These are phyloP conservation scores for Nerophis ophidion DNA, from an alignment of 2,113 vertebrate species.

Conservation along the genomic window DNA sequence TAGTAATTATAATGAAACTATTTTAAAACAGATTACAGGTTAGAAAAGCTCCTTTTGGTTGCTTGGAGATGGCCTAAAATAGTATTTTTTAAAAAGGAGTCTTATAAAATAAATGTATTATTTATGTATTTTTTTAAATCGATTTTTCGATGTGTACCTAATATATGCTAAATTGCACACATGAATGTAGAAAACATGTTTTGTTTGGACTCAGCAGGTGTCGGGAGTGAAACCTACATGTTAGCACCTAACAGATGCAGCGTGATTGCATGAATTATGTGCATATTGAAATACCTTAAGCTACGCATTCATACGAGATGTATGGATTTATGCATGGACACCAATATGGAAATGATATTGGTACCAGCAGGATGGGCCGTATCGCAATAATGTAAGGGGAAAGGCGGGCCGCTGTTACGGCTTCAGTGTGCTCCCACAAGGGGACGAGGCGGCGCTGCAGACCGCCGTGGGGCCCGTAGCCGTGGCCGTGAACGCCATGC, in stretches of 20 bases:
- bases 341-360: not conserved
- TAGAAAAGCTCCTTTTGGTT: too few species aligned
- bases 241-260: not conserved
- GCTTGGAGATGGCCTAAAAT: too few species aligned
- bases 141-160: not conserved
- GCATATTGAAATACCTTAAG: not conserved
- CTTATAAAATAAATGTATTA: too few species aligned
- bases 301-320: not conserved
- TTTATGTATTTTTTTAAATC: too few species aligned
- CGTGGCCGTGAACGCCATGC: conserved; percentile 59
- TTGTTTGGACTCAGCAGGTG: not conserved
- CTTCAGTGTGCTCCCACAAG: conserved; percentile 45
- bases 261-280: not conserved
- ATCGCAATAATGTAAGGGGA: conserved; percentile 47
- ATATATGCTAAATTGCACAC: not conserved
- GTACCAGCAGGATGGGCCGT: conserved; percentile 53
- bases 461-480: conserved; percentile 57
- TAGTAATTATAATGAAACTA: too few species aligned
- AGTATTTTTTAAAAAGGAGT: too few species aligned
- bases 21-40: too few species aligned
- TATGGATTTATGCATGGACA: not conserved
- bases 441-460: conserved; percentile 60
- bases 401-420: conserved; percentile 53
- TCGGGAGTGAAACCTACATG: not conserved
- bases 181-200: not conserved